These are phyloP conservation scores for Perognathus longimembris DNA, from an alignment of 2,113 vertebrate species.

Conservation along the genomic window DNA sequence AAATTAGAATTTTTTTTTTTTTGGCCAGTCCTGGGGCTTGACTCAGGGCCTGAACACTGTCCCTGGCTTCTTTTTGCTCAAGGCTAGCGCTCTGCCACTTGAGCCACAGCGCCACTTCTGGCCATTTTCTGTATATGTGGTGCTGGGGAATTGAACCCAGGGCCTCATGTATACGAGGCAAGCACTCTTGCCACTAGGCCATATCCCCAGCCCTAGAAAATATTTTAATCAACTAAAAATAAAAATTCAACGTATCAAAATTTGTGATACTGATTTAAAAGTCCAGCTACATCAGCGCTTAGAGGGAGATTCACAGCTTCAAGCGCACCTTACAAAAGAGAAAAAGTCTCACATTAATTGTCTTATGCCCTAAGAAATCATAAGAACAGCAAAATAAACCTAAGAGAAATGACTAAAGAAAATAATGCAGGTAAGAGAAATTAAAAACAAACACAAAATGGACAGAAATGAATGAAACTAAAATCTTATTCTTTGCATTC, in stretches of 20 bases:
- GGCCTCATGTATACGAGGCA: too few relatives aligned
- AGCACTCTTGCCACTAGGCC: too few relatives aligned
- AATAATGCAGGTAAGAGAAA: not conserved
- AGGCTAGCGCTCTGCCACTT: too few relatives aligned
- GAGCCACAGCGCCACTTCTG: too few relatives aligned
- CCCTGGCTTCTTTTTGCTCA: too few relatives aligned
- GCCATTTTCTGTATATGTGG: too few relatives aligned
- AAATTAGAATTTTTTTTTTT: too few relatives aligned
- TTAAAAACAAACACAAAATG: conserved; percentile 30
- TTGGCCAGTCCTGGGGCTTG: too few relatives aligned
- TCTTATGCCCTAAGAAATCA: not conserved
- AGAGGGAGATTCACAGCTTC: not conserved
- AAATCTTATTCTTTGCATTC: not conserved
- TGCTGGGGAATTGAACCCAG: too few relatives aligned
- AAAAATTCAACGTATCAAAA: not conserved
- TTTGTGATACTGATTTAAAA: not conserved
- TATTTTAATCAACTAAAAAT: conserved; percentile 1
- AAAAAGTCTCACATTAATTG: not conserved
- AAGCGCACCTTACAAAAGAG: not conserved
- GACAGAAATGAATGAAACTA: not conserved
- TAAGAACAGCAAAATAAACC: not conserved
- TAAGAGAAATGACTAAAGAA: not conserved
- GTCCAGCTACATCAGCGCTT: not conserved
- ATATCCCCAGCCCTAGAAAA: too few relatives aligned
- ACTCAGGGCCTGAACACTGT: too few relatives aligned